Conservation (phyloP, 2,888 invertebrate species). For the Nephrotoma appendiculata region DNA sequence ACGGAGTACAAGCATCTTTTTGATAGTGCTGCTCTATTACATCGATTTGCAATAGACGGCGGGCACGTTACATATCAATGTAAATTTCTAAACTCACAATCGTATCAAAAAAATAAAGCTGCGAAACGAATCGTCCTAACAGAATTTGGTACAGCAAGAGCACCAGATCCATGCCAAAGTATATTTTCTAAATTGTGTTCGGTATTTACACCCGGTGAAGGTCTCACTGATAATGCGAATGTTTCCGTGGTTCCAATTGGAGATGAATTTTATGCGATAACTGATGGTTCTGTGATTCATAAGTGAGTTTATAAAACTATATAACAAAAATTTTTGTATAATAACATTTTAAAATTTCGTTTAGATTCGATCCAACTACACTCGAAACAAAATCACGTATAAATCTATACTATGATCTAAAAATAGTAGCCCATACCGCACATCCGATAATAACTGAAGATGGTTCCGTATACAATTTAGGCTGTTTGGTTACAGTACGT, state of each 20-base stretch:
- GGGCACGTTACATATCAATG: constrained; percentile 69
- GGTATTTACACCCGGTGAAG: constrained; percentile 49
- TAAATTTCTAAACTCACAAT: constrained; percentile 55
- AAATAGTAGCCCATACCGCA: constrained; percentile 66
- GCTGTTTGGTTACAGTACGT: constrained; percentile 51
- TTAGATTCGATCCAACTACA: constrained; percentile 57
- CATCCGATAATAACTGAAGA: constrained; percentile 65
- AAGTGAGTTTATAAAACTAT: constrained; percentile 32
- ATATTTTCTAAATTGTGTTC: constrained; percentile 55
- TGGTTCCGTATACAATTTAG: constrained; percentile 60
- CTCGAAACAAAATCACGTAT: constrained; percentile 59
- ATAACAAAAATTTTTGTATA: neutral
- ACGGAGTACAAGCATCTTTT: constrained; percentile 73
- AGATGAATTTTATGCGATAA: constrained; percentile 75
- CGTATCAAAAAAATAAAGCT: constrained; percentile 52
- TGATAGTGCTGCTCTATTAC: constrained; percentile 75
- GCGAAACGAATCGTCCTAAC: constrained; percentile 72
- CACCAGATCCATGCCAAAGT: constrained; percentile 65
- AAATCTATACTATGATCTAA: constrained; percentile 46
- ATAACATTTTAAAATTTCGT: constrained; percentile 9
- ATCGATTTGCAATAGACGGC: constrained; percentile 60
- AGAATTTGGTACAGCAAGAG: constrained; percentile 67
- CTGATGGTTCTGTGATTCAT: constrained; percentile 70
- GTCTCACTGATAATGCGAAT: constrained; percentile 72
- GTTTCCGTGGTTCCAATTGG: constrained; percentile 82